A percentile compares a stretch with the other conserved stretches of the same genome.
Evolutionary conservation across 2,888 invertebrate species (phyloP).

Genomic region (Endomychus coccineus): DNA sequence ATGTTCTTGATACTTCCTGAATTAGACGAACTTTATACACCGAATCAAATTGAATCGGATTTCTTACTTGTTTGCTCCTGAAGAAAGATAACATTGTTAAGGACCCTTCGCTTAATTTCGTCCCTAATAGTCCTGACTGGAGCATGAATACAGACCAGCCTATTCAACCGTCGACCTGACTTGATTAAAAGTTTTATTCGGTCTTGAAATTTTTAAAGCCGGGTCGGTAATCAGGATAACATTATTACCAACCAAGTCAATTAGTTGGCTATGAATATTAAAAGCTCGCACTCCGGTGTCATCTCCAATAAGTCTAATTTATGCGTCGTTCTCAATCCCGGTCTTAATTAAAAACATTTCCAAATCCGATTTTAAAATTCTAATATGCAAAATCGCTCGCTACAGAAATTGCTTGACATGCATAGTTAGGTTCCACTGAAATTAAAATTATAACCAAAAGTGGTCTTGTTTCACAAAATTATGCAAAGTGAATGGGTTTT

Average conservation of each 20-base stretch:
- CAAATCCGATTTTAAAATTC: no score
- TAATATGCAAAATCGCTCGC: no score
- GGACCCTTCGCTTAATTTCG: conserved; percentile 33
- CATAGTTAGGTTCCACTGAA: no score
- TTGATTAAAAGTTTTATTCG: conserved; percentile 41
- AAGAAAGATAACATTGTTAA: conserved; percentile 34
- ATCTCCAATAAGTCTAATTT: conserved; percentile 25
- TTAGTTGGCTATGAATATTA: conserved; percentile 41
- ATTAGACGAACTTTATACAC: no score
- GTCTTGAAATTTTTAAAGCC: conserved; percentile 36
- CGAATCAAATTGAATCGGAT: conserved; percentile 30
- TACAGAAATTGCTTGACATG: no score
- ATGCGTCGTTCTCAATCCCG: no score
- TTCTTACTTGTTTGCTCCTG: conserved; percentile 35
- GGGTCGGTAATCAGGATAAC: conserved; percentile 39
- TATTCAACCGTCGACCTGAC: conserved; percentile 27
- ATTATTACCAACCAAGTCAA: conserved; percentile 38
- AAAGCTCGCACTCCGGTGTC: conserved; percentile 29
- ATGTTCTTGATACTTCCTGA: no score
- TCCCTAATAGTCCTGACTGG: conserved; percentile 25
- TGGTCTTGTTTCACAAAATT: no score
- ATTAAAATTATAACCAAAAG: no score
- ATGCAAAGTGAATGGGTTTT: no score
- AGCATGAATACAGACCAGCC: conserved; percentile 27
- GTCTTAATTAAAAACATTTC: no score